Percentiles rank a stretch among this genome's conserved stretches.
Evolutionary conservation across 2,113 vertebrate genomes (phyloP).

Genomic region (Chlamydotis undulata): DNA sequence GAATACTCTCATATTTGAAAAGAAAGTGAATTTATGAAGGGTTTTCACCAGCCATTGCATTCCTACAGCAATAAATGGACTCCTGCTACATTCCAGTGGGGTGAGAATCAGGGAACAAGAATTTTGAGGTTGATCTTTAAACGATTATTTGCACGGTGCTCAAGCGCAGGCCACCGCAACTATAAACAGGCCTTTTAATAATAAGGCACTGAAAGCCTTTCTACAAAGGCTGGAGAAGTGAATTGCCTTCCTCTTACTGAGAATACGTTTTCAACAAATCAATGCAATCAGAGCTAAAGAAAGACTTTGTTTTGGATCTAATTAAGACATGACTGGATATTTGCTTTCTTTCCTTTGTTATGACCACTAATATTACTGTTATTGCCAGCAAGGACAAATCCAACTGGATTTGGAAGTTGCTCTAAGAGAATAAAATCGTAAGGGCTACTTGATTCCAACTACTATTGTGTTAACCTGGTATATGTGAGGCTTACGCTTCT

Average conservation of each 20-base stretch:
- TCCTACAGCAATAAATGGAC: not conserved
- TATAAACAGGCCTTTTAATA: not conserved
- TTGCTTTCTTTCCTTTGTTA: not conserved
- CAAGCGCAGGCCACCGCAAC: not conserved
- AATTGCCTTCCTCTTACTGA: not conserved
- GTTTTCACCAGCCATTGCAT: conserved; percentile 2
- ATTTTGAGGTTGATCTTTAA: conserved; percentile 30
- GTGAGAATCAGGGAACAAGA: conserved; percentile 8
- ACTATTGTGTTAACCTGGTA: not conserved
- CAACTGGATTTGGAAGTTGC: not conserved
- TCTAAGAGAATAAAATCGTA: not conserved
- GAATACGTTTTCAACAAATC: not conserved
- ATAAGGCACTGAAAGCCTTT: not conserved
- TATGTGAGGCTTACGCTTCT: not conserved
- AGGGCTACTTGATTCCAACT: not conserved
- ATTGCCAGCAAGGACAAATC: not conserved
- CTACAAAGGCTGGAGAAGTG: not conserved
- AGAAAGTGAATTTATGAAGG: not conserved
- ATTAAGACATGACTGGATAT: not conserved
- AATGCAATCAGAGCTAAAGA: not conserved
- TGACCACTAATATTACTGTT: not conserved
- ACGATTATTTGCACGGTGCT: not conserved
- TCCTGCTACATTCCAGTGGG: conserved; percentile 20
- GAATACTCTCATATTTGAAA: not conserved
- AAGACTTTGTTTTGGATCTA: not conserved